Percentiles rank a stretch among this genome's conserved stretches.
These are phyloP conservation scores for Elysia crispata DNA, from an alignment of 2,888 invertebrate genomes.

Conservation along the genomic window DNA sequence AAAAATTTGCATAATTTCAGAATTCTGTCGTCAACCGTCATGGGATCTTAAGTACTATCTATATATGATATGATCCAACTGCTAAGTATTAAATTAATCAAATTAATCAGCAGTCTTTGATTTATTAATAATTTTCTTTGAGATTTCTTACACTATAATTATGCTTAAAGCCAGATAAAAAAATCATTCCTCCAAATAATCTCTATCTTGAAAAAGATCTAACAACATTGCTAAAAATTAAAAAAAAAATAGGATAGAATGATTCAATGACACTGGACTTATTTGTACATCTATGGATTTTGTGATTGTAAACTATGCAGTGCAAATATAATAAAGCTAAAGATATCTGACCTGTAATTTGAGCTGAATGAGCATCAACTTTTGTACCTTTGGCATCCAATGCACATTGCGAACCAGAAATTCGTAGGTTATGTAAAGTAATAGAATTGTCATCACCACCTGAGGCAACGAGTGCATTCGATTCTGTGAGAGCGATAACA, in stretches of 20 bases:
- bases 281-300: background rate
- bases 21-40: too few species aligned
- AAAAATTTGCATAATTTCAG: too few species aligned
- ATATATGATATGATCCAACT: too few species aligned
- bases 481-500: constrained; percentile 57
- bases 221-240: too few species aligned
- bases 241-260: background rate
- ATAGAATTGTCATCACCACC: constrained; percentile 89
- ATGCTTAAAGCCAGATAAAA: too few species aligned
- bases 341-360: constrained; percentile 63
- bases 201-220: too few species aligned
- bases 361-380: constrained; percentile 64
- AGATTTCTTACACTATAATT: too few species aligned
- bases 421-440: constrained; percentile 44
- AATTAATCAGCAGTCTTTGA: too few species aligned
- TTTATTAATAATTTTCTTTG: too few species aligned
- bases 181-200: too few species aligned
- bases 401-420: constrained; percentile 24
- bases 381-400: constrained; percentile 28
- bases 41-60: too few species aligned
- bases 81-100: too few species aligned
- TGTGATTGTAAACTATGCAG: background rate
- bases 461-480: constrained; percentile 81
- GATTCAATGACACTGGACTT: background rate
- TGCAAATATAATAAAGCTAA: background rate